A percentile compares a stretch with the other conserved stretches of the same genome.
These are phyloP conservation scores for Coreius guichenoti DNA, from an alignment of 2,797 vertebrate species.

Conservation along the genomic window DNA sequence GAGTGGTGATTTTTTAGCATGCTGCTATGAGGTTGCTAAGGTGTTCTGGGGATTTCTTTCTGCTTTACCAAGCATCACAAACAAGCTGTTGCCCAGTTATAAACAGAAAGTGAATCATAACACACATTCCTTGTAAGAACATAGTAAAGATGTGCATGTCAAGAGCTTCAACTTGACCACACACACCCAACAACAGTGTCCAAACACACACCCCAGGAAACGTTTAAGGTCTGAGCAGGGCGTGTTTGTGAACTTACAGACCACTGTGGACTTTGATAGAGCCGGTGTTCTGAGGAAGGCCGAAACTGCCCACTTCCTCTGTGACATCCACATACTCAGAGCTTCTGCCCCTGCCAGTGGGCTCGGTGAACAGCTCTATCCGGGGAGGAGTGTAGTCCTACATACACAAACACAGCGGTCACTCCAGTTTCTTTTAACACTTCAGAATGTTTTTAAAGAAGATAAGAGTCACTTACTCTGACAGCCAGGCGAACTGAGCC, in stretches of 20 bases:
- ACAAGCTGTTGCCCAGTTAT: neutral
- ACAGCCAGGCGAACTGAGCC: conserved; percentile 89
- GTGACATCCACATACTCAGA: conserved; percentile 86
- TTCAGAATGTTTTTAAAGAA: neutral
- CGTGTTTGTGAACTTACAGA: conserved; percentile 81
- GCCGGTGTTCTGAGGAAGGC: conserved; percentile 83
- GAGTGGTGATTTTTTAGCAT: neutral
- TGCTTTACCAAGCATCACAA: neutral
- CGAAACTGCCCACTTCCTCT: conserved; percentile 85
- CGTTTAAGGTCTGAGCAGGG: conserved; percentile 6
- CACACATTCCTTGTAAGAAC: neutral
- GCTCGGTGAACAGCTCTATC: conserved; percentile 92
- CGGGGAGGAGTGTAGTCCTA: conserved; percentile 91
- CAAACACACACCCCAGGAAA: neutral
- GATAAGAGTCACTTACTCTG: conserved; percentile 78
- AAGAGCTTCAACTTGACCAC: neutral
- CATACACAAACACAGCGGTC: conserved; percentile 38
- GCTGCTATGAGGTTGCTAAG: neutral
- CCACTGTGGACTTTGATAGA: conserved; percentile 94
- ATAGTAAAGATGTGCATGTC: neutral
- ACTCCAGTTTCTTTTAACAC: neutral
- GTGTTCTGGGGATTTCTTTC: neutral
- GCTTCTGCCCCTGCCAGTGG: conserved; percentile 83
- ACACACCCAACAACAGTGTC: conserved; percentile 10
- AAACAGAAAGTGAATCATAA: conserved; percentile 8